Base-by-base conservation (phyloP, 2,888 invertebrate genomes). In the Fragum fragum region DNA sequence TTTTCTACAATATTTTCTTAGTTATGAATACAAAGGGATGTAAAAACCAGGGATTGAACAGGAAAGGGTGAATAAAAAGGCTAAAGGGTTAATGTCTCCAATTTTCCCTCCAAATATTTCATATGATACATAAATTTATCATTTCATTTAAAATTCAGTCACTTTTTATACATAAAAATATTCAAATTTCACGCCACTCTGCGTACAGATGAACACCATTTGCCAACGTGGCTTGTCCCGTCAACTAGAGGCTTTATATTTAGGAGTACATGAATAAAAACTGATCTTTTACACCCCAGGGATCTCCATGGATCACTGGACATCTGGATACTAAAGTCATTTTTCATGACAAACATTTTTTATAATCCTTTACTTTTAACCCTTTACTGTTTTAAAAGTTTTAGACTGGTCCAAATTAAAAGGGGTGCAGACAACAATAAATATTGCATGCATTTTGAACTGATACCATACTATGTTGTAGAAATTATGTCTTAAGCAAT, bases 81-180 rank as follows among this genome's bases (percentile, higher is more conserved):
- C 32, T 36, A 6, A 36, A 36, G 32, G 32, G 32, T 3, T 18
- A 47, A 47, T 9, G 47, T 5, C 47, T 47, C 47, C 47, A 47
- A 9, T 55, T 76, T 76, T 47, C 39, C 66, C 66, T 32, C 53
- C 70, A 32, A 71, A 42, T 57, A 70, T 69, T 76, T 71, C 47
- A 47, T 76, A 66, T 76, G 70, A 61, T 28, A 61, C 63, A 76
- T 59, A 76, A 66, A 18, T 32, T 71, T 39, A 16, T 36, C 39
- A 29, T 36, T 63, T 63, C 28, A 61, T 71, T 71, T 71, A 61
- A 72, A 76, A 76, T 72, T 76, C 63, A 76, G 26, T 55, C n/a
- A 47, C 57, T 53, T 73, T 36, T 75, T 52, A 32, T 53, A 39
- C 42, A 26, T 14, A 57, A 59, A 69, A 16, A 36, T 39, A 28